phyloP scores from a whole-genome alignment of 2,113 vertebrate genomes.

The Melanostigma gelatinosum region DNA sequence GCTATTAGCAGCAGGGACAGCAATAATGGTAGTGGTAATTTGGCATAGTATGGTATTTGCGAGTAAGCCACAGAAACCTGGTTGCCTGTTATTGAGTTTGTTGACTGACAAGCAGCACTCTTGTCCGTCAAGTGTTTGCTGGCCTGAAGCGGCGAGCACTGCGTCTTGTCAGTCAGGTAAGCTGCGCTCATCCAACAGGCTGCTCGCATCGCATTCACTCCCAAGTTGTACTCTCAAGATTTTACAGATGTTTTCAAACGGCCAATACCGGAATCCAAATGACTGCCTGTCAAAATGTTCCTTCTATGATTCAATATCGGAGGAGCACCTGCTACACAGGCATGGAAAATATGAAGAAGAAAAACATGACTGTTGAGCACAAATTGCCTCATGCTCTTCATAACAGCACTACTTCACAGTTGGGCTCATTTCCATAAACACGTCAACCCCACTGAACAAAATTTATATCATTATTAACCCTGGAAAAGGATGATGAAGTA shows the following conservation, averaged over 20 bases:
- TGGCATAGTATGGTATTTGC: not conserved
- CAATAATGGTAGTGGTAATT: not conserved
- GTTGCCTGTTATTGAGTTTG: conserved; percentile 22
- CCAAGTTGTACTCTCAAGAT: conserved; percentile 22
- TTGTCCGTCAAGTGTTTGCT: conserved; percentile 55
- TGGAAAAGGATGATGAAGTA: not conserved
- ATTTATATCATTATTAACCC: conserved; percentile 17
- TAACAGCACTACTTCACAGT: not conserved
- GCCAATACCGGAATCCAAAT: conserved; percentile 10
- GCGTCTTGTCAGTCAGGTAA: conserved; percentile 52
- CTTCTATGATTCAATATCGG: conserved; percentile 1
- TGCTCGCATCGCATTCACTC: conserved; percentile 24
- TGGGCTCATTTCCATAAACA: conserved; percentile 1
- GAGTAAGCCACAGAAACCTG: conserved; percentile 5
- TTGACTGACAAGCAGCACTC: conserved; percentile 52
- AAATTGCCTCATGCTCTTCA: not conserved
- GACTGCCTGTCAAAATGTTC: conserved; percentile 10
- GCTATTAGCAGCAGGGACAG: not conserved
- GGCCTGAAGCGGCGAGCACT: conserved; percentile 49
- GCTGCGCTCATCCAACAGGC: conserved; percentile 39
- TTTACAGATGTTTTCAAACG: conserved; percentile 29
- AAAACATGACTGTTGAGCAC: not conserved
- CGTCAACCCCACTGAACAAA: not conserved
- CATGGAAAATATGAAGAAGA: not conserved
- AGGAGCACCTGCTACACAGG: not conserved